Evolutionary conservation across 2,888 invertebrate species (phyloP), one percentile per base, ranked within the genome.

Genomic region (Callyntrura sp.): DNA sequence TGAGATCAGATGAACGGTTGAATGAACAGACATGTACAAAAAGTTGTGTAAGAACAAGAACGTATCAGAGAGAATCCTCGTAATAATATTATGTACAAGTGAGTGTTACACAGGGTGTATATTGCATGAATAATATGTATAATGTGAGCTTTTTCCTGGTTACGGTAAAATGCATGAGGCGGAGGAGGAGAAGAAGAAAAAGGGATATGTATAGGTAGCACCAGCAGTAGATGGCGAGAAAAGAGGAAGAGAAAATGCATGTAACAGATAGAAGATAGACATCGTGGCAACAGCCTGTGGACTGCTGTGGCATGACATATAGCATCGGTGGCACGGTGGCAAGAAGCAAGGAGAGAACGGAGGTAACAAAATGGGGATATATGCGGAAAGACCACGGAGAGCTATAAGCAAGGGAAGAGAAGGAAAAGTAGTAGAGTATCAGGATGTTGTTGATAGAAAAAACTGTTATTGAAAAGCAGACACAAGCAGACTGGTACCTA

Each of bases 231-330:
- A n/a, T n/a, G n/a, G n/a, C n/a, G n/a, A n/a, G n/a, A n/a, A n/a
- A n/a, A 70, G 70, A 70, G 11, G 20, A 17, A 68, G 35, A 68
- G 35, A 68, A n/a, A 35, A 20, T n/a, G 70, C 43, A 70, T 45
- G 73, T 48, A 76, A 76, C 14, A 48, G 73, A 60, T 79, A 79
- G n/a, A n/a, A n/a, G 79, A 57, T 57, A 79, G 79, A 82, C 65
- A 82, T 82, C 14, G 65, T 65, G 82, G 83, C 83, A 81, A 60
- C 81, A 81, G 81, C 43, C 57, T 81, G 81, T 43, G 60, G 76
- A 76, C 73, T 76, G n/a, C n/a, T n/a, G 51, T 78, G 76, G 76
- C 25, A 51, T 11, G 51, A 8, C 51, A 25, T 20, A 55, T 11
- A 2, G 73, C 25, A 83, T 14, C 48, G 4, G 17, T 5, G n/a